phyloP scores from a whole-genome alignment of 1,140 invertebrate species.

The Zaprionus africanus region DNA sequence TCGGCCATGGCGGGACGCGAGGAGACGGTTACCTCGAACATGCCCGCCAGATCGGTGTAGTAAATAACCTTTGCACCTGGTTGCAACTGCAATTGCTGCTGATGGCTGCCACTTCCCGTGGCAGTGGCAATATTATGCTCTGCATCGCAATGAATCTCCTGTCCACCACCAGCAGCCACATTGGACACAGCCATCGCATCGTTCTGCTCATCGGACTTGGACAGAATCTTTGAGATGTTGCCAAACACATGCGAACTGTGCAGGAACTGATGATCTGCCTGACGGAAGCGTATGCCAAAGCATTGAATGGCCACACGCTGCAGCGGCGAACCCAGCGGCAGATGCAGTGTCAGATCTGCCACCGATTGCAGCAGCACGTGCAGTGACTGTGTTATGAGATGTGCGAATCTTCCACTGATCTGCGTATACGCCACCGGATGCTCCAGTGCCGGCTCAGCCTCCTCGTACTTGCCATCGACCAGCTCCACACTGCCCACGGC shows the following conservation, averaged over 20 bases:
- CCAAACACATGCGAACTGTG: constrained; percentile 97
- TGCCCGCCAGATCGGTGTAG: constrained; percentile 75
- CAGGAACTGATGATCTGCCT: constrained; percentile 96
- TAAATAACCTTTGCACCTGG: constrained; percentile 64
- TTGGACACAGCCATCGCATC: constrained; percentile 83
- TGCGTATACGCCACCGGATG: constrained; percentile 93
- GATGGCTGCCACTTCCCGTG: constrained; percentile 21
- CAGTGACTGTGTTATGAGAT: constrained; percentile 92
- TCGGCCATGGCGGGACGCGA: constrained; percentile 96
- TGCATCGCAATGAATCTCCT: constrained; percentile 54
- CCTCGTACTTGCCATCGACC: constrained; percentile 62
- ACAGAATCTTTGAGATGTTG: constrained; percentile 98
- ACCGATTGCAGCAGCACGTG: constrained; percentile 96
- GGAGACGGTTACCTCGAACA: constrained; percentile 89
- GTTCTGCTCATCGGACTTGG: constrained; percentile 93
- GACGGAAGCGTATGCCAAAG: constrained; percentile 95
- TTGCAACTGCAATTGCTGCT: not conserved
- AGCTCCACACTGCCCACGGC: constrained; percentile 84
- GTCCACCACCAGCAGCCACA: constrained; percentile 21
- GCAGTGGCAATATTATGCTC: constrained; percentile 59
- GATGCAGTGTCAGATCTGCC: constrained; percentile 95
- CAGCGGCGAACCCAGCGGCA: constrained; percentile 93
- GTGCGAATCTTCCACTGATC: constrained; percentile 91
- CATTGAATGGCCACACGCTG: constrained; percentile 97
- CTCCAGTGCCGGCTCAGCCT: constrained; percentile 87